phyloP scores from a whole-genome alignment of 1,140 invertebrate species.

The Meloidogyne chitwoodi region DNA sequence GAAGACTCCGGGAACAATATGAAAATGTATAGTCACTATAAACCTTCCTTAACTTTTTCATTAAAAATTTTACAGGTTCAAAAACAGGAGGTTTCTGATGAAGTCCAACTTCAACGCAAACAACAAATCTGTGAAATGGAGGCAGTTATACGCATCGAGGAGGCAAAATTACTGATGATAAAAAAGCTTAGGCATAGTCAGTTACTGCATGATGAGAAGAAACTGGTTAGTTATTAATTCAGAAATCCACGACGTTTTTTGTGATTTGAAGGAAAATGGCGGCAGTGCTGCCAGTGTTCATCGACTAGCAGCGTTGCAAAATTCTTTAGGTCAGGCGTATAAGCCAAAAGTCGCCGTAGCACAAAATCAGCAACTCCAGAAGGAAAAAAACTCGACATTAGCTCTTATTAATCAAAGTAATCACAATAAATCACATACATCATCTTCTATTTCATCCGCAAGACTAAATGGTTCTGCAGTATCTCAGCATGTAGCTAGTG shows the following conservation, averaged over 20 bases:
- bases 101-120: conserved; percentile 40
- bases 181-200: conserved; percentile 44
- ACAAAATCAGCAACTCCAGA: conserved; percentile 22
- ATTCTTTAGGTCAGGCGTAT: conserved; percentile 42
- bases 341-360: conserved; percentile 48
- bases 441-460: neutral
- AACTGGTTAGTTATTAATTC: neutral
- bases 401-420: neutral
- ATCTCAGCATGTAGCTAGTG: neutral
- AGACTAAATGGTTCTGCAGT: conserved; percentile 20
- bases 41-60: neutral
- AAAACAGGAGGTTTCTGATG: conserved; percentile 28
- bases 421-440: no score
- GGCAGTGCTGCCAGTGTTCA: neutral
- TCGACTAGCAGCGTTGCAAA: conserved; percentile 31
- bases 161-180: conserved; percentile 50
- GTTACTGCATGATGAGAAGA: conserved; percentile 22
- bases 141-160: conserved; percentile 39
- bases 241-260: no score
- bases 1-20: conserved; percentile 34
- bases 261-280: neutral
- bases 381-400: neutral
- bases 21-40: conserved; percentile 10
- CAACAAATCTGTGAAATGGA: conserved; percentile 46
- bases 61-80: conserved; percentile 28